Conservation (phyloP, 1,140 invertebrate genomes). For the Heliconius himera region DNA sequence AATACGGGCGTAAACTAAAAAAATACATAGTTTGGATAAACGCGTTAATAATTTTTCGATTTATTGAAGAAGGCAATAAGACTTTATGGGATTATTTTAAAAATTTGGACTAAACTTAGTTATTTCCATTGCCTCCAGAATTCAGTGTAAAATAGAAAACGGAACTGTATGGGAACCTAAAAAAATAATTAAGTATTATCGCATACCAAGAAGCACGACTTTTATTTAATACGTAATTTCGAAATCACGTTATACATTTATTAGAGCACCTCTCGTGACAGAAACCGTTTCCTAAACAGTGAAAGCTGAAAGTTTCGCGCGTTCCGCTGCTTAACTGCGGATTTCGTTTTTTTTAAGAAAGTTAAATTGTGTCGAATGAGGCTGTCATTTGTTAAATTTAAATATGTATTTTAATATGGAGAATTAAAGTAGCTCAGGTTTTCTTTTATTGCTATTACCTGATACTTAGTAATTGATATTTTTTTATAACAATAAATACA, state of each 20-base stretch:
- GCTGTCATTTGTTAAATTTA: neutral
- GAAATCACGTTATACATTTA: conserved; percentile 14
- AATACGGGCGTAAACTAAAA: too few relatives aligned
- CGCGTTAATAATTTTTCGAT: too few relatives aligned
- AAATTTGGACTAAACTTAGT: too few relatives aligned
- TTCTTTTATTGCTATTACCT: neutral
- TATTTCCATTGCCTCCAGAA: too few relatives aligned
- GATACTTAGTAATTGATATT: neutral
- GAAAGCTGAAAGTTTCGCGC: conserved; percentile 41
- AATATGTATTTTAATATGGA: neutral
- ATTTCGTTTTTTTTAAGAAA: conserved; percentile 40
- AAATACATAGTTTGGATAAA: too few relatives aligned
- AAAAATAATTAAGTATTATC: too few relatives aligned
- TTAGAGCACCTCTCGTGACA: conserved; percentile 39
- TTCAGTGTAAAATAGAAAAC: too few relatives aligned
- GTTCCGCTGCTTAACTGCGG: conserved; percentile 36
- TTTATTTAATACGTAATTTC: neutral
- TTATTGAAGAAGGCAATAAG: too few relatives aligned
- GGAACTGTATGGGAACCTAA: too few relatives aligned
- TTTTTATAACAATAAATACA: neutral
- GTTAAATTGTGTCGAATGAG: conserved; percentile 29
- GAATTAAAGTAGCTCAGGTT: neutral
- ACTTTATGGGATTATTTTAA: too few relatives aligned
- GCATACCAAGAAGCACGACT: neutral
- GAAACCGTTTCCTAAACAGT: conserved; percentile 39